Evolutionary conservation across 2,797 vertebrate species (phyloP), one percentile per base, ranked within the genome.

Genomic region (Scarus forsteni): DNA sequence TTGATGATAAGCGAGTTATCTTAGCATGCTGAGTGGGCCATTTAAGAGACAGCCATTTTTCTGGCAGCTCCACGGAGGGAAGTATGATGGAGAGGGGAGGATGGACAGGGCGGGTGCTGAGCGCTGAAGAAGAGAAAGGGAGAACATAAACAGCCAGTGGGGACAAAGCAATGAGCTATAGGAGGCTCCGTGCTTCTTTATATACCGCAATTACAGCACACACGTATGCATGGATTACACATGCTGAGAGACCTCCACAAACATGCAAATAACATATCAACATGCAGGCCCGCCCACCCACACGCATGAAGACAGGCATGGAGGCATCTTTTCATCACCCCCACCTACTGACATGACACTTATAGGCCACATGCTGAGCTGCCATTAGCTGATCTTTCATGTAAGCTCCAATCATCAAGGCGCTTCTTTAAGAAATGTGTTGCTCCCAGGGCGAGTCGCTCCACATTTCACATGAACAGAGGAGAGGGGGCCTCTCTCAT

Each of bases 1-100:
- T 88, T 86, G 85, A 89, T 88, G 88, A 90, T 92, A 86, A 92
- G 88, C 75, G 78, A 88, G 78, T 88, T 85, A 84, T 90, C 84
- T 82, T 69, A 45, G 79, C 73, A 60, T 73, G 84, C 87, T 85
- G 89, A 92, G 91, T 85, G 89, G 86, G 83, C 88, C 87, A 80
- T 92, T 92, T 92, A 89, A 84, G 75, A 85, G 82, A 85, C 79
- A 77, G 81, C 80, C 86, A 86, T 91, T 89, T 85, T 85, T 65
- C 77, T 77, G 75, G 73, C 80, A 78, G 73, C 71, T 76, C 70
- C 10, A 39, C 1, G 16, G 82, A 82, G 83, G 78, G 73, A 75
- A 70, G 73, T 62, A 75, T 88, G 87, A 91, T 84, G 79, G 81
- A 89, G 80, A 74, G 66, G 67, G 44, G 50, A 60, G 58, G 75